Conservation (phyloP, 1,140 invertebrate genomes). For the Ectropis grisescens region DNA sequence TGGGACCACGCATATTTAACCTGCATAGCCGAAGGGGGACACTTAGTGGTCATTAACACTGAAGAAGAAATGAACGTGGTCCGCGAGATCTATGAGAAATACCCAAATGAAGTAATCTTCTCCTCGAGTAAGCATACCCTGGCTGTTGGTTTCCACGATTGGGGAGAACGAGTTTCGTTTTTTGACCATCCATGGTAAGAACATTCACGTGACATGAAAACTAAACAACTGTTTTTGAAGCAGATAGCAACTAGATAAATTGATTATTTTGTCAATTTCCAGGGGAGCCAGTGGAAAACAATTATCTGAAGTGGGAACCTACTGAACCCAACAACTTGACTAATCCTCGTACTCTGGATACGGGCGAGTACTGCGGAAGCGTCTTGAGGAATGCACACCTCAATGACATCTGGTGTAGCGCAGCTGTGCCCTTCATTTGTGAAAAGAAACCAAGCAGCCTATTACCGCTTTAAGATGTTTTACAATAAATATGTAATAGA, state of each 20-base stretch:
- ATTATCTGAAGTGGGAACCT: no score
- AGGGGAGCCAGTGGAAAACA: no score
- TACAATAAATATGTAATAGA: no score
- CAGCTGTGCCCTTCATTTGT: constrained; percentile 4
- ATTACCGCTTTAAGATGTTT: no score
- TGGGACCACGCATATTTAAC: constrained; percentile 22
- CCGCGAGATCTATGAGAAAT: constrained; percentile 5
- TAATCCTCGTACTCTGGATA: no score
- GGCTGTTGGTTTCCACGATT: constrained; percentile 33
- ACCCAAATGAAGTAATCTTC: constrained; percentile 9
- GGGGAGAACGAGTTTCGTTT: constrained; percentile 29
- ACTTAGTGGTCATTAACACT: constrained; percentile 37
- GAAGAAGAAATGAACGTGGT: constrained; percentile 16
- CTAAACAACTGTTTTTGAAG: not conserved
- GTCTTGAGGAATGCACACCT: constrained; percentile 1
- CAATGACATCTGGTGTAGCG: constrained; percentile 6
- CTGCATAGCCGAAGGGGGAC: constrained; percentile 28
- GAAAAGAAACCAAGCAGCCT: constrained; percentile 5
- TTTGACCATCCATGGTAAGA: constrained; percentile 31
- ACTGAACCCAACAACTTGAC: constrained; percentile 25
- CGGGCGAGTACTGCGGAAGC: constrained; percentile 3
- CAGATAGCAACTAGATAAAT: not conserved
- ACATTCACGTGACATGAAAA: not conserved
- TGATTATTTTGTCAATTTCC: not conserved
- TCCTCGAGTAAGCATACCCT: constrained; percentile 25